phyloP scores from a whole-genome alignment of 2,797 vertebrate genomes.

The Spheniscus humboldti region DNA sequence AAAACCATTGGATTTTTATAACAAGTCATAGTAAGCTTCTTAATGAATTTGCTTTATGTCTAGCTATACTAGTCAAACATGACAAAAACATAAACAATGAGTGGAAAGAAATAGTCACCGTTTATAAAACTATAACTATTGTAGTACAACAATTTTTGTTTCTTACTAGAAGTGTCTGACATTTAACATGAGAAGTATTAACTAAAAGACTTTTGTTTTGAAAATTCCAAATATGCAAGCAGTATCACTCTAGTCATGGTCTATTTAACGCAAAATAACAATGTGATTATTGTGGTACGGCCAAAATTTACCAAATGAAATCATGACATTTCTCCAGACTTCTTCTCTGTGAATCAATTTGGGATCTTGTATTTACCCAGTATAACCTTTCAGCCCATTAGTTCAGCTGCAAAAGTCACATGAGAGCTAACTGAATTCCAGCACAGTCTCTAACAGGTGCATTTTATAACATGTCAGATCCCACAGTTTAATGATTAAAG shows the following conservation, averaged over 20 bases:
- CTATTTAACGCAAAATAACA: not conserved
- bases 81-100: not conserved
- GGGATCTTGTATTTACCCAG: slow-evolving; percentile 43
- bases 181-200: not conserved
- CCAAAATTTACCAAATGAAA: slow-evolving; percentile 36
- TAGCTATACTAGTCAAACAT: not conserved
- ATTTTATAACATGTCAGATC: slow-evolving; percentile 62
- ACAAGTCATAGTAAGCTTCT: not conserved
- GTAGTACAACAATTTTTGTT: not conserved
- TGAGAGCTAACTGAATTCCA: slow-evolving; percentile 55
- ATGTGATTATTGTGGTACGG: not conserved
- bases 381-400: slow-evolving; percentile 58
- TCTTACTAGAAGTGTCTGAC: not conserved
- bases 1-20: not conserved
- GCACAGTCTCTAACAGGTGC: slow-evolving; percentile 52
- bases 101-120: not conserved
- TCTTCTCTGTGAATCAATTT: slow-evolving; percentile 3
- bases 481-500: slow-evolving; percentile 40
- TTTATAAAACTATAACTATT: not conserved
- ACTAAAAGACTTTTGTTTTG: not conserved
- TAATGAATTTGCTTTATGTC: not conserved
- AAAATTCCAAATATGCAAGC: not conserved
- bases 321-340: slow-evolving; percentile 21
- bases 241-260: not conserved
- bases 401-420: slow-evolving; percentile 57